Conservation (phyloP, 1,140 invertebrate genomes). For the Drosophila subpulchrella region DNA sequence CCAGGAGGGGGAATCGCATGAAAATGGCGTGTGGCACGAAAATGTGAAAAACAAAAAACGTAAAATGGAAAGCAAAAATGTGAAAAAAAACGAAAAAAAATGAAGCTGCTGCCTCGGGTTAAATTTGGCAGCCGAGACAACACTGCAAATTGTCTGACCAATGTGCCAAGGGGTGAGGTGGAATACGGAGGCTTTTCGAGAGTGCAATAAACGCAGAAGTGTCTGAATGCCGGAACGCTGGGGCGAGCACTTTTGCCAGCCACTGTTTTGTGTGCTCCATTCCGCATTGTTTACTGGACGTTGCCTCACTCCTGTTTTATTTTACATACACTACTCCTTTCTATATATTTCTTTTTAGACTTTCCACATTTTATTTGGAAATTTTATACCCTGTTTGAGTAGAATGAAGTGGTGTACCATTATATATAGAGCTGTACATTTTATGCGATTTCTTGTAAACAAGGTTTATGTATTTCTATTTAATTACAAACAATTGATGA, state of each 20-base stretch:
- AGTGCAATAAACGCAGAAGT: slow-evolving; percentile 80
- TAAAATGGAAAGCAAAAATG: slow-evolving; percentile 38
- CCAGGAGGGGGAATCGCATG: slow-evolving; percentile 38
- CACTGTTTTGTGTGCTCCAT: slow-evolving; percentile 61
- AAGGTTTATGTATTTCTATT: neutral
- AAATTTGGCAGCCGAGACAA: slow-evolving; percentile 80
- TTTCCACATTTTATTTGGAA: slow-evolving; percentile 9
- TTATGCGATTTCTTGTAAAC: no score
- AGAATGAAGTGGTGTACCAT: neutral
- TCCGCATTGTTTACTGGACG: slow-evolving; percentile 57
- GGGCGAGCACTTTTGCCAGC: slow-evolving; percentile 51
- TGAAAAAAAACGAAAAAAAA: slow-evolving; percentile 43
- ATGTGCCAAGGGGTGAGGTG: slow-evolving; percentile 6
- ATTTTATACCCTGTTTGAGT: neutral
- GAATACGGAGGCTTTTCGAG: slow-evolving; percentile 4
- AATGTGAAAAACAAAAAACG: slow-evolving; percentile 60
- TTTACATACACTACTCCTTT: slow-evolving; percentile 6
- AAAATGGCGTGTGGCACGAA: slow-evolving; percentile 81
- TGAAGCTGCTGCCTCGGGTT: slow-evolving; percentile 66
- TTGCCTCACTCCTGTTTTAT: slow-evolving; percentile 14
- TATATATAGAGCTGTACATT: no score
- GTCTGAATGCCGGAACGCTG: slow-evolving; percentile 51
- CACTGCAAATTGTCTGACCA: slow-evolving; percentile 80
- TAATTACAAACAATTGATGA: no score
- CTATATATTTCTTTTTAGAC: slow-evolving; percentile 6